Evolutionary conservation across 1,140 invertebrate species (phyloP).

Genomic region (Drosophila equinoxialis): DNA sequence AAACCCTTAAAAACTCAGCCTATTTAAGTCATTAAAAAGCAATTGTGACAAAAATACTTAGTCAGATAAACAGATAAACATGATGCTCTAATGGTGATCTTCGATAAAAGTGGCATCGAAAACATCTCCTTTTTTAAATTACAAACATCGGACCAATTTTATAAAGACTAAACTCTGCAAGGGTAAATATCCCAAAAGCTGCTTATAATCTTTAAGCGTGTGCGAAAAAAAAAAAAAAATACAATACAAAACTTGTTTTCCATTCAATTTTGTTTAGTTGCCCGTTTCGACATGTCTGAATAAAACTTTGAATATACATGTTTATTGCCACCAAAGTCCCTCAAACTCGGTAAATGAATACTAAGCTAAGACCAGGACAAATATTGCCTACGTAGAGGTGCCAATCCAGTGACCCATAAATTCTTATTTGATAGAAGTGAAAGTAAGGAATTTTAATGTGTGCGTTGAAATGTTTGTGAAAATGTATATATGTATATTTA

Average conservation of each 20-base stretch:
- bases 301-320: neutral
- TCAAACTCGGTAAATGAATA: conserved; percentile 3
- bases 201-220: conserved; percentile 7
- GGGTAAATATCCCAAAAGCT: conserved; percentile 19
- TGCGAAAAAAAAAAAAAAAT: conserved; percentile 5
- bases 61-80: too few species aligned
- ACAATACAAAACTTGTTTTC: neutral
- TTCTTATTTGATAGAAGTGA: conserved; percentile 7
- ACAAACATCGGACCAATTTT: too few species aligned
- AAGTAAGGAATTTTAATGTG: conserved; percentile 29
- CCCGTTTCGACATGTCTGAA: conserved; percentile 9
- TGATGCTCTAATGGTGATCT: too few species aligned
- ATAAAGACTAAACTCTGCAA: too few species aligned
- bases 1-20: too few species aligned
- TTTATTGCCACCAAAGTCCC: neutral
- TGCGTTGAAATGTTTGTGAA: conserved; percentile 19
- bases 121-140: too few species aligned
- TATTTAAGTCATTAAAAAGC: too few species aligned
- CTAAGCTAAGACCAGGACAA: conserved; percentile 6
- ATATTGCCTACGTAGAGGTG: conserved; percentile 4
- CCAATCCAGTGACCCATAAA: neutral
- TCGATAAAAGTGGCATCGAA: too few species aligned
- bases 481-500: neutral
- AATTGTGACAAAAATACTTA: too few species aligned
- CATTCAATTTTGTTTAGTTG: conserved; percentile 33